Base-by-base conservation (phyloP, 1,140 invertebrate genomes). In the Cyclargus thomasi region DNA sequence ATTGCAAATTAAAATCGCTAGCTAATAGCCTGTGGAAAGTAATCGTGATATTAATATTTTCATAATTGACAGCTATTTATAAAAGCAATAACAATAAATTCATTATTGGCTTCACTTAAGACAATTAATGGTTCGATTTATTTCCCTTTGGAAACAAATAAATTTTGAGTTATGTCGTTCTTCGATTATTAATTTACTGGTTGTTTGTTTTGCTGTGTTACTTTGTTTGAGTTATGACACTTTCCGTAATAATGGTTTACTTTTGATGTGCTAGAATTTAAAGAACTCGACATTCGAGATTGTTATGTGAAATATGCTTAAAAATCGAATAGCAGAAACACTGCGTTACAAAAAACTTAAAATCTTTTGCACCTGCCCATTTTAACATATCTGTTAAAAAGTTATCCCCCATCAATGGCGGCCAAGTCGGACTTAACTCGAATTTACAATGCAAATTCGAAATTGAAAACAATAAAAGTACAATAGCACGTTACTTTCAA, bases 1-100 rank as follows among this genome's bases (percentile, higher is more conserved):
- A 75, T 70, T 74, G 64, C 68, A 67, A 68, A 75, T 73, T 64
- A 73, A 63, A 66, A 68, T 47, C 1, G 21, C n/a, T 64, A 36
- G 16, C 16, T 65, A 65, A 62, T 62, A 6, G 16, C 62, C 11
- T 36, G 20, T 29, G 53, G 14, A 59, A 66, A 59, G 55, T 59
- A 22, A 18, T 59, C 55, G 18, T 11, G 17, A 59, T 59, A 20
- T 20, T 59, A 22, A 59, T 59, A 59, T 20, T 59, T 59, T 47
- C 39, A 14, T 47, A 47, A 47, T 47, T 47, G 39, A 47, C 39
- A 47, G 14, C 39, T 47, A n/a, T n/a, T n/a, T n/a, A 29, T 29
- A 29, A 47, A 47, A 47, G 11, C 39, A 47, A 47, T 47, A 47
- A 47, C 39, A 47, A 47, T 47, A 47, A 47, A 47, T 47, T 47